Evolutionary conservation across 2,113 vertebrate genomes (phyloP).

Genomic region (Nesospiza acunhae): DNA sequence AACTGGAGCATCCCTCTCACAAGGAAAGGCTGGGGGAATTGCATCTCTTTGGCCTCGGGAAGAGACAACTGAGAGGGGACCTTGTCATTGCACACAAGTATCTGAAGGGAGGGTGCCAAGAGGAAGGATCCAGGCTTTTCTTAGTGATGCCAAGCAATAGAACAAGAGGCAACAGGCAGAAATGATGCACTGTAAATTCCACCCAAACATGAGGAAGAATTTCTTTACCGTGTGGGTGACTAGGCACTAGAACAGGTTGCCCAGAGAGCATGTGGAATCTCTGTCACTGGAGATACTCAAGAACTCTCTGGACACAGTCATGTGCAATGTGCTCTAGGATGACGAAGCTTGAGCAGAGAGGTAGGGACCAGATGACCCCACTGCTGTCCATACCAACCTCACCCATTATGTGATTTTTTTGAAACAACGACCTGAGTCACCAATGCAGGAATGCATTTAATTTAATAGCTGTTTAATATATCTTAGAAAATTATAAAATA

Average conservation of each 20-base stretch:
- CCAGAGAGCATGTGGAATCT: neutral
- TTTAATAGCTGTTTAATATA: neutral
- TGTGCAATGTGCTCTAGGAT: neutral
- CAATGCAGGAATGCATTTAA: neutral
- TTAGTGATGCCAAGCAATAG: neutral
- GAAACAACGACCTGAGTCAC: neutral
- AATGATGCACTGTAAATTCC: neutral
- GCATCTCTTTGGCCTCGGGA: accelerated
- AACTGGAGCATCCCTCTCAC: neutral
- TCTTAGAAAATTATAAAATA: neutral
- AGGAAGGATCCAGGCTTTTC: neutral
- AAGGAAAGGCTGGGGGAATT: neutral
- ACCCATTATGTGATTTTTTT: neutral
- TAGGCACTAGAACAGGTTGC: neutral
- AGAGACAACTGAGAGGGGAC: neutral
- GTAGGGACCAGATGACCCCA: neutral
- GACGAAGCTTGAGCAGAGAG: neutral
- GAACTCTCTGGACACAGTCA: neutral
- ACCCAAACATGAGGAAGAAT: neutral
- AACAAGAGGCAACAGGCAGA: neutral
- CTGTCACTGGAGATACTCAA: neutral
- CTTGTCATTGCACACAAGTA: neutral
- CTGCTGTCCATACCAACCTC: neutral
- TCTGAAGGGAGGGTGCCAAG: neutral
- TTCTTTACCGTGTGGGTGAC: neutral